Evolutionary conservation across 2,888 invertebrate species (phyloP), one percentile per base, ranked within the genome.

Genomic region (Troides aeacus): DNA sequence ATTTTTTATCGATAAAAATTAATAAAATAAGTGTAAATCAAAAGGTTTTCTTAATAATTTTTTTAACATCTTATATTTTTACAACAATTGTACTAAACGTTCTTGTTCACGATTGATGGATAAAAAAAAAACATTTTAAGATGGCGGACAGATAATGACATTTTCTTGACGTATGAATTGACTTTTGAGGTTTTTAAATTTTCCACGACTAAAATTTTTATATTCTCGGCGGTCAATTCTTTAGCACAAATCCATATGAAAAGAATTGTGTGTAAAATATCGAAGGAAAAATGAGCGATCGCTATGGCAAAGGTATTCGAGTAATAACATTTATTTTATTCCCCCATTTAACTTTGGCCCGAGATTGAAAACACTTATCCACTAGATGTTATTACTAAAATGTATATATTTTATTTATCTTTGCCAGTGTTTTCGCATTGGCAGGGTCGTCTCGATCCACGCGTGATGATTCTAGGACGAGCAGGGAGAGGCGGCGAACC

Each of bases 371-470:
- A 42, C 60, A 67, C 63, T 71, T 66, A 69, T 68, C 73, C 69
- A 74, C 72, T 75, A 72, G 68, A 73, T 72, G 64, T 66, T 71
- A 72, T 75, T 72, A 70, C 80, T 83, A 78, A 83, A 79, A 80
- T 84, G 79, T 78, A 78, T 82, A 86, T 84, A 83, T 84, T 84
- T 89, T 92, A 92, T 92, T 92, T 92, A 92, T 90, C 91, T 94
- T 94, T 94, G 95, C 94, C 95, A 95, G 95, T 95, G 94, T 95
- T 95, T 95, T 95, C 94, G 93, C 94, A 94, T 95, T 95, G 94
- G 94, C 94, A 95, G 95, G 95, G 94, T 94, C 94, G 85, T 88
- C 92, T 90, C 91, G 92, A 92, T 90, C 92, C 86, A 81, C 89
- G 88, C 90, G 92, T 89, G 92, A 92, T 90, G 91, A 90, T 92